Evolutionary conservation across 2,888 invertebrate genomes (phyloP), one percentile per base, ranked within the genome.

Genomic region (Plebejus melissa): DNA sequence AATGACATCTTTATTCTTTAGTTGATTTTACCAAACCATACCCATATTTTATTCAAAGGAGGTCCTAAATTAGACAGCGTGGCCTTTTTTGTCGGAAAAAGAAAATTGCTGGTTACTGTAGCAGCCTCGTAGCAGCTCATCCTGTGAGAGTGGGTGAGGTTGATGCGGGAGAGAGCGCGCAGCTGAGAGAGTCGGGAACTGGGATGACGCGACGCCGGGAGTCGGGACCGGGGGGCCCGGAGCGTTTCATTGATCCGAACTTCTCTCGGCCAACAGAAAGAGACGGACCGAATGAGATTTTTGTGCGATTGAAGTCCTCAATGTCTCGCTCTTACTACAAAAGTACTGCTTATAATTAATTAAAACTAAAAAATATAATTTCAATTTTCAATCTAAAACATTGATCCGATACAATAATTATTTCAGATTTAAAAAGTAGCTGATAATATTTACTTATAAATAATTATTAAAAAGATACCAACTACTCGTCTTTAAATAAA

Each of bases 191-290:
- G 76, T 78, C 83, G 85, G 84, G 87, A 79, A 76, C 77, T 84
- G 85, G 84, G 87, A 86, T 86, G 87, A 88, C 84, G 87, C 86
- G 87, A 88, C 84, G 87, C 86, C 82, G 87, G 84, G 22, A 22
- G 87, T 86, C 82, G 87, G 83, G 83, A 82, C 82, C 82, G 82
- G 83, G 84, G 87, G 87, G 84, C 86, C 85, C 89, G 90, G 90
- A 89, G 88, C 89, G 89, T 89, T 92, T 93, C 93, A 93, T 93
- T 93, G 93, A 93, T 93, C 90, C 92, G 92, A 91, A 91, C 85
- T 81, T 79, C 83, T 85, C 86, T 93, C 93, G 93, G 90, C 83
- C 81, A 79, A 80, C 77, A 83, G 91, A 93, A 82, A 87, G 88
- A 86, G 91, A 92, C 83, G 79, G 83, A 84, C 83, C 22, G 22